These are phyloP conservation scores for Cotesia typhae DNA, from an alignment of 1,140 invertebrate species.

Conservation along the genomic window DNA sequence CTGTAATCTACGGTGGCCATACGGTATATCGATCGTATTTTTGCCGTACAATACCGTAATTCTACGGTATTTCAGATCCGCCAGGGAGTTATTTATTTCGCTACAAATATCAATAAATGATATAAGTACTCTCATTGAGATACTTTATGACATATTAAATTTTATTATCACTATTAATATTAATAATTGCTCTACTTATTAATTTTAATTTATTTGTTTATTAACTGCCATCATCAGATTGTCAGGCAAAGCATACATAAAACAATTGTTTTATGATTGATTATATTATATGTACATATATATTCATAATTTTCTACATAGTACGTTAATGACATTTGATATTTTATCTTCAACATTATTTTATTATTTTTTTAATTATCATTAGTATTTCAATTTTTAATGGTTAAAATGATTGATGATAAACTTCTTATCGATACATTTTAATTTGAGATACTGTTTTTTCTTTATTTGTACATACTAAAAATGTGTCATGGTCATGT, in stretches of 20 bases:
- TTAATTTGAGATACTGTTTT: constrained; percentile 4
- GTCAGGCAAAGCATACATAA: constrained; percentile 39
- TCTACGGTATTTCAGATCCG: too few species aligned
- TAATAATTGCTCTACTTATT: constrained; percentile 34
- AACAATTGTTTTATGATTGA: constrained; percentile 32
- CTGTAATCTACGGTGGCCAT: too few species aligned
- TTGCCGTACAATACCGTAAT: too few species aligned
- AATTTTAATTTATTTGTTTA: background rate
- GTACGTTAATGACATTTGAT: background rate
- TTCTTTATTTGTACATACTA: constrained; percentile 25
- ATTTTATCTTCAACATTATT: constrained; percentile 7
- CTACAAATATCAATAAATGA: constrained; percentile 17
- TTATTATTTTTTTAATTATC: constrained; percentile 22
- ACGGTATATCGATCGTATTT: too few species aligned
- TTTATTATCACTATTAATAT: constrained; percentile 19
- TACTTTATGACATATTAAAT: constrained; percentile 14
- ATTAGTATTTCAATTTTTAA: constrained; percentile 2
- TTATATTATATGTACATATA: constrained; percentile 26
- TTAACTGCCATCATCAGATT: constrained; percentile 36
- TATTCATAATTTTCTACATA: constrained; percentile 31
- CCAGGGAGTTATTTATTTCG: background rate
- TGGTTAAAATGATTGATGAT: background rate
- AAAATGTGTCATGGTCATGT: constrained; percentile 18
- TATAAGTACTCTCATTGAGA: constrained; percentile 10
- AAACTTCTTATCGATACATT: background rate